Base-by-base conservation (phyloP, 1,140 invertebrate species). In the Trichonephila clavipes region DNA sequence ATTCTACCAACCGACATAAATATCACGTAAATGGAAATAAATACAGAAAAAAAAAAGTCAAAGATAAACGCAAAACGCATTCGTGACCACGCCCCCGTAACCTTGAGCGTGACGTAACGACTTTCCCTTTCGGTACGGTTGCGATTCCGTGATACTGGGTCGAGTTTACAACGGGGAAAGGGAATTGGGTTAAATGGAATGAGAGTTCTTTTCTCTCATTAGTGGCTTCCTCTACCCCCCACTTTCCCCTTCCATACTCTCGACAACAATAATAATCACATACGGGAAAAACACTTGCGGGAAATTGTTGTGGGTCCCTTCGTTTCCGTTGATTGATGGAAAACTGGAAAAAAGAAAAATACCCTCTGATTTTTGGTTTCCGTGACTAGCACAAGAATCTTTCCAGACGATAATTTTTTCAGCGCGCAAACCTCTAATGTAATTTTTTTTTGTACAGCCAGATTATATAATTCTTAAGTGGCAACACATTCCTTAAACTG, bases 71-170 rank as follows among this genome's bases (percentile, higher is more conserved):
- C 44, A 40, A 87, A 87, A 87, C 85, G 85, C 61, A 87, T 59
- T 87, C 62, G 51, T 61, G 61, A 64, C 61, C 85, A 61, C 85
- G 85, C 85, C 85, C 59, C 51, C 85, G 24, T 87, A 87, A 87
- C 85, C 85, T 87, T 87, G 85, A 87, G 85, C 59, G 61, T 87
- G 85, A 87, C 85, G 85, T 87, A 58, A 87, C 59, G 59, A 61
- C 85, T 61, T 87, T 87, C 59, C 61, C 61, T 87, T 87, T 87
- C 58, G 85, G 58, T 61, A 61, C 61, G 61, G 85, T 87, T 87
- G 61, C 85, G 85, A 87, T 62, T 58, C 85, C 21, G 82, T 51
- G 28, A 61, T 61, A 64, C 21, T 87, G 19, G 85, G 58, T 87
- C 58, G 61, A 87, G 85, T 61, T 58, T 87, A 87, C 10, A 58